Percentiles rank a stretch among this genome's conserved stretches.
Evolutionary conservation across 2,797 vertebrate genomes (phyloP).

Genomic region (Bovichtus diacanthus): DNA sequence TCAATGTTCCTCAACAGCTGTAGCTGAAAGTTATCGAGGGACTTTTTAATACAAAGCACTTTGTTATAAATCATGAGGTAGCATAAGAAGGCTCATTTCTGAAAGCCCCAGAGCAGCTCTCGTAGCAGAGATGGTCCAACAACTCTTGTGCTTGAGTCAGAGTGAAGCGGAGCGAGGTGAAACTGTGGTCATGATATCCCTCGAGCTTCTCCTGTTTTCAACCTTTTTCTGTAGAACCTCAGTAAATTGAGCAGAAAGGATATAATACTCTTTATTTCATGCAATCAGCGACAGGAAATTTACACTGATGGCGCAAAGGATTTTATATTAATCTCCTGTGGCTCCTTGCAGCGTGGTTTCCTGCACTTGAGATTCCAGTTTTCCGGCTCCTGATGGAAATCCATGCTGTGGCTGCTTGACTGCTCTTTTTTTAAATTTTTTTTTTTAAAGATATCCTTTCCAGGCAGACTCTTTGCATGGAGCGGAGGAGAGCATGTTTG

Average conservation of each 20-base stretch:
- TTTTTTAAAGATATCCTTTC: constrained; percentile 59
- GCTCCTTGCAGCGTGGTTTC: constrained; percentile 56
- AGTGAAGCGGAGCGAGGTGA: constrained; percentile 53
- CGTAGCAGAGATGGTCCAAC: constrained; percentile 19
- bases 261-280: constrained; percentile 66
- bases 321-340: constrained; percentile 69
- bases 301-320: constrained; percentile 62
- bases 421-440: constrained; percentile 62
- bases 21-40: constrained; percentile 4
- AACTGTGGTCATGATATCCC: constrained; percentile 61
- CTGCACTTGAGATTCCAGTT: constrained; percentile 66
- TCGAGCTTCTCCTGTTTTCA: constrained; percentile 52
- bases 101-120: constrained; percentile 45
- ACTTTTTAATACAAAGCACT: constrained; percentile 17
- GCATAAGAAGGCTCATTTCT: constrained; percentile 26
- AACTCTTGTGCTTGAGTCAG: constrained; percentile 33
- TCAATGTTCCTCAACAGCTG: constrained; percentile 20
- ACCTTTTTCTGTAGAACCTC: constrained; percentile 48
- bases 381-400: constrained; percentile 74
- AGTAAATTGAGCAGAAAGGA: constrained; percentile 64
- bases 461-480: constrained; percentile 69
- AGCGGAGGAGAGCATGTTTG: constrained; percentile 79
- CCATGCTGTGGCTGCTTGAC: constrained; percentile 62
- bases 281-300: constrained; percentile 57
- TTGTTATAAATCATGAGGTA: constrained; percentile 36